phyloP scores from a whole-genome alignment of 2,888 invertebrate genomes.

The Drosophila heteroneura region DNA sequence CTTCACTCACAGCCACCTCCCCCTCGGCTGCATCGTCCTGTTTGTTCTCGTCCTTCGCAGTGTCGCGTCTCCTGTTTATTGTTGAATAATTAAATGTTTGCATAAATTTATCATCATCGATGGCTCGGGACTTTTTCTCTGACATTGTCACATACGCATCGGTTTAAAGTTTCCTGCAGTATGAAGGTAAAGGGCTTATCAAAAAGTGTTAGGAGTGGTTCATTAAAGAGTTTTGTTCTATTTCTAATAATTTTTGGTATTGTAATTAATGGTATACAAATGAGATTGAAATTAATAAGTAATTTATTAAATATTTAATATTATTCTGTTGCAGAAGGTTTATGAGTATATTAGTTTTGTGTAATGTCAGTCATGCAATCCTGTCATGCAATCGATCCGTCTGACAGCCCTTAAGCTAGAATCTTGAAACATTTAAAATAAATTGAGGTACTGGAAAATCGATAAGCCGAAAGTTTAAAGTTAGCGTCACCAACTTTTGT shows the following conservation, averaged over 20 bases:
- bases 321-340: not conserved
- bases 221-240: constrained; percentile 26
- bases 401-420: not conserved
- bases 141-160: constrained; percentile 48
- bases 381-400: not conserved
- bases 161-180: not conserved
- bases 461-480: not conserved
- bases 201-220: constrained; percentile 28
- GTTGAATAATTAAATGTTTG: constrained; percentile 77
- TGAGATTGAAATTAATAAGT: not conserved
- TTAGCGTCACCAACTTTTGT: not conserved
- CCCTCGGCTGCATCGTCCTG: not conserved
- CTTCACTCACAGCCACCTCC: constrained; percentile 20
- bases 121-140: constrained; percentile 61
- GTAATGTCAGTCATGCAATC: not conserved
- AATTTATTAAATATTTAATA: no score
- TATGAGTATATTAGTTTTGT: not conserved
- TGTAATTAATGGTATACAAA: not conserved
- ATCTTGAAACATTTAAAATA: not conserved
- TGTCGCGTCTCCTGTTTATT: constrained; percentile 63
- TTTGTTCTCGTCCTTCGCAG: constrained; percentile 1
- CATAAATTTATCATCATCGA: constrained; percentile 75
- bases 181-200: constrained; percentile 4
- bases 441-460: not conserved
- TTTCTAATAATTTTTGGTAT: constrained; percentile 4